Evolutionary conservation across 2,113 vertebrate genomes (phyloP).

Genomic region (Trachemys scripta): DNA sequence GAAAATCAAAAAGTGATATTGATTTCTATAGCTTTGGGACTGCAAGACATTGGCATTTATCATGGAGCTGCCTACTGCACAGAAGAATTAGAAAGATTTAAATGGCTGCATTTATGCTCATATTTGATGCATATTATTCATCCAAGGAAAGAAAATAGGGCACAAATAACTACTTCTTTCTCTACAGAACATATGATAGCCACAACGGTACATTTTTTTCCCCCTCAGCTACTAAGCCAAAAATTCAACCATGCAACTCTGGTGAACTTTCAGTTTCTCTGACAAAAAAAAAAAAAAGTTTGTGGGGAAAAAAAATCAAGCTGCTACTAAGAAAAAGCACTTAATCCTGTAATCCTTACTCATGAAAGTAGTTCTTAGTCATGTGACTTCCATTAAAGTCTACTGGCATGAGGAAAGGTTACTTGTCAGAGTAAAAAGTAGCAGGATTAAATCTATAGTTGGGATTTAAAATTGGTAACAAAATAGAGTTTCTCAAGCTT

Average conservation of each 20-base stretch:
- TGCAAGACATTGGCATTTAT: not conserved
- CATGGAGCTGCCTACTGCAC: not conserved
- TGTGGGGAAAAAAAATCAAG: not conserved
- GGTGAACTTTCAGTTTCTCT: slow-evolving; percentile 14
- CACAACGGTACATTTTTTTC: not conserved
- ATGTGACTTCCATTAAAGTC: slow-evolving; percentile 1
- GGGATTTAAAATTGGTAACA: not conserved
- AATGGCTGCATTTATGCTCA: not conserved
- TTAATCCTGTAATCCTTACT: slow-evolving; percentile 26
- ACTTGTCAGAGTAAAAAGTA: not conserved
- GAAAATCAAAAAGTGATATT: not conserved
- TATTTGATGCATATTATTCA: not conserved
- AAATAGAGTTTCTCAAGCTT: not conserved
- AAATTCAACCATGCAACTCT: slow-evolving; percentile 17
- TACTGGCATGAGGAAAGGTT: not conserved
- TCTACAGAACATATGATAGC: slow-evolving; percentile 20
- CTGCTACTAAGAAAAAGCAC: not conserved
- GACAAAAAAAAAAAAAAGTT: slow-evolving; percentile 35
- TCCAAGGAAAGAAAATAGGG: slow-evolving; percentile 1
- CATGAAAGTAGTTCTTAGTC: not conserved
- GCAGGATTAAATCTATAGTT: not conserved
- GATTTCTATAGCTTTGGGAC: not conserved
- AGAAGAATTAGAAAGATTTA: not conserved
- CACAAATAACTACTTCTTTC: not conserved
- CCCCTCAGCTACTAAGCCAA: not conserved